phyloP scores from a whole-genome alignment of 2,888 invertebrate species.

The Nemapogon koenigi region DNA sequence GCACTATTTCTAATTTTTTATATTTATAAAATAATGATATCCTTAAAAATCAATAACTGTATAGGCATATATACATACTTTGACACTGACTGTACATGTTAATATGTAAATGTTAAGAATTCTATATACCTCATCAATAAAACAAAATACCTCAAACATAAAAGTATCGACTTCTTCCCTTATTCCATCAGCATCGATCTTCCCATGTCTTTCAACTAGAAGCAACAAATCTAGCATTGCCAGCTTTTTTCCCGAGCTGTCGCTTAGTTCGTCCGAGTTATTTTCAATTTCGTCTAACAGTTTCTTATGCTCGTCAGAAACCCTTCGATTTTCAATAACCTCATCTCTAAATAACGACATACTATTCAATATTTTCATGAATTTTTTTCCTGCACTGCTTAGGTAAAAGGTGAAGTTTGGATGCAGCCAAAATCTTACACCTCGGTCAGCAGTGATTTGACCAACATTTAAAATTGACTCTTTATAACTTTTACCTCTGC shows the following conservation, averaged over 20 bases:
- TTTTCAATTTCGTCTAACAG: slow-evolving; percentile 21
- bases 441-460: slow-evolving; percentile 17
- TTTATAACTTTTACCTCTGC: slow-evolving; percentile 43
- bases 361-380: slow-evolving; percentile 38
- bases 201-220: slow-evolving; percentile 59
- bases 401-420: slow-evolving; percentile 41
- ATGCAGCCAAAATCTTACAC: slow-evolving; percentile 53
- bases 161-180: slow-evolving; percentile 76
- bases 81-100: no score
- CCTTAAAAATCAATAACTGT: no score
- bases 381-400: slow-evolving; percentile 35
- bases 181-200: slow-evolving; percentile 64
- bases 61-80: no score
- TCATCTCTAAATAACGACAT: slow-evolving; percentile 57
- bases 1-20: no score
- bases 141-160: slow-evolving; percentile 76
- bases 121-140: no score
- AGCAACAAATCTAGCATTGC: slow-evolving; percentile 71
- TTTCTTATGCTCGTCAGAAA: slow-evolving; percentile 3
- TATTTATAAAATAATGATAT: no score
- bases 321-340: slow-evolving; percentile 45
- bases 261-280: slow-evolving; percentile 10
- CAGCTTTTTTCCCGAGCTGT: slow-evolving; percentile 51
- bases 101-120: no score
- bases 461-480: slow-evolving; percentile 30